Conservation (phyloP, 2,888 invertebrate species). For the Argyra leucocephala region DNA sequence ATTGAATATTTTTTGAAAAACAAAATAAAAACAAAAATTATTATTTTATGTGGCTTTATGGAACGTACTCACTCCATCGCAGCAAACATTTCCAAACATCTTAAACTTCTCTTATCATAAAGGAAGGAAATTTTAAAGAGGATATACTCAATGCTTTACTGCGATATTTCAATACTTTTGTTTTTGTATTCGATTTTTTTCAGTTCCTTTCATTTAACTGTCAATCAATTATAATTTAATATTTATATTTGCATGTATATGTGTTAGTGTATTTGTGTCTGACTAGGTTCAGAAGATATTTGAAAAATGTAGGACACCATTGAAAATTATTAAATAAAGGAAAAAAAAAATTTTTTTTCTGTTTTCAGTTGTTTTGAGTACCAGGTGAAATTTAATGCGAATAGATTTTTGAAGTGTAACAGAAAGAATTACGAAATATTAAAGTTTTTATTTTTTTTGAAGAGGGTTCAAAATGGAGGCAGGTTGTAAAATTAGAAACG, state of each 20-base stretch:
- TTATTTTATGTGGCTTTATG: background rate
- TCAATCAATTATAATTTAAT: constrained; percentile 1
- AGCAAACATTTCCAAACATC: background rate
- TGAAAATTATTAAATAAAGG: background rate
- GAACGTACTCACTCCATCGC: background rate
- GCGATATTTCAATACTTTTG: no score
- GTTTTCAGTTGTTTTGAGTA: background rate
- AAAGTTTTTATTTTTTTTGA: no score
- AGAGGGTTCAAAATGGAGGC: no score
- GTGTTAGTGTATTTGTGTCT: background rate
- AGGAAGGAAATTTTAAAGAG: background rate
- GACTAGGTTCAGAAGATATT: no score
- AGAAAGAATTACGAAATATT: no score
- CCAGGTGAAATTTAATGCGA: background rate
- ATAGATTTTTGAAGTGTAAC: background rate
- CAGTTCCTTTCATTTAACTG: background rate
- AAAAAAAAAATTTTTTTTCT: background rate
- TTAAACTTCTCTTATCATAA: background rate
- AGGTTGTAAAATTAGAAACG: no score
- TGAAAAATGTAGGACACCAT: background rate
- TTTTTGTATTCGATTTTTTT: background rate
- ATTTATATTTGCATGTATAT: background rate
- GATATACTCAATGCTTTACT: no score
- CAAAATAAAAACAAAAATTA: no score
- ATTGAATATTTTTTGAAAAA: background rate